These are phyloP conservation scores for Andrena marginata DNA, from an alignment of 2,888 invertebrate species.

Conservation along the genomic window DNA sequence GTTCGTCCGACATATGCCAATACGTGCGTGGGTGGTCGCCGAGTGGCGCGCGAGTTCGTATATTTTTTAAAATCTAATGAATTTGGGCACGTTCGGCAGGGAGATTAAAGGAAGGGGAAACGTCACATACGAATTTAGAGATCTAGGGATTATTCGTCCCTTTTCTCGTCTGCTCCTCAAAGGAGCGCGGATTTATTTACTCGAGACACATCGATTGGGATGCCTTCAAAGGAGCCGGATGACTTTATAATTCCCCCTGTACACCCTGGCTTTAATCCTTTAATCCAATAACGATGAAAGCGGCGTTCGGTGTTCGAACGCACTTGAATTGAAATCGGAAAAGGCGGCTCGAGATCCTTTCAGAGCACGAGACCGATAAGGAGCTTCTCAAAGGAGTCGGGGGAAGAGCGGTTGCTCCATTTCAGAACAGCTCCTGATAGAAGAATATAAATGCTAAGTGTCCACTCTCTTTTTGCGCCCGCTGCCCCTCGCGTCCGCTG, in stretches of 20 bases:
- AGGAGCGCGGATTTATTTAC: constrained; percentile 1
- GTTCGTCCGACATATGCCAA: not conserved
- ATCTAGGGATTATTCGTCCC: too few species aligned
- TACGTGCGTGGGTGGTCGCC: not conserved
- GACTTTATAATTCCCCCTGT: constrained; percentile 51
- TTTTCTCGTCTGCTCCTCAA: not conserved
- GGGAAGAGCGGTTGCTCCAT: constrained; percentile 41
- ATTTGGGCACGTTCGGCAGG: too few species aligned
- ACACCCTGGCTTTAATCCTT: constrained; percentile 49
- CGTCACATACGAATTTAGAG: too few species aligned
- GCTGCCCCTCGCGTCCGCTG: not conserved
- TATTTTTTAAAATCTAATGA: too few species aligned
- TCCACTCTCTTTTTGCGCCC: constrained; percentile 20
- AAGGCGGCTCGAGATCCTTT: constrained; percentile 44
- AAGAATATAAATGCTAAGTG: constrained; percentile 61
- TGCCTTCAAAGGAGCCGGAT: constrained; percentile 10
- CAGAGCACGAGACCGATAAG: constrained; percentile 30
- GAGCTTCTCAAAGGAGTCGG: constrained; percentile 51
- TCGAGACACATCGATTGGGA: constrained; percentile 12
- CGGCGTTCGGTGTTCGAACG: constrained; percentile 57
- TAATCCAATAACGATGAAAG: constrained; percentile 61
- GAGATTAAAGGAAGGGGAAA: too few species aligned
- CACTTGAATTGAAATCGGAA: constrained; percentile 62
- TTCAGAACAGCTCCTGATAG: constrained; percentile 30
- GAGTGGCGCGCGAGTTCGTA: not conserved